Conservation (phyloP, 2,797 vertebrate genomes). For the Dendrocincla tyrannina region DNA sequence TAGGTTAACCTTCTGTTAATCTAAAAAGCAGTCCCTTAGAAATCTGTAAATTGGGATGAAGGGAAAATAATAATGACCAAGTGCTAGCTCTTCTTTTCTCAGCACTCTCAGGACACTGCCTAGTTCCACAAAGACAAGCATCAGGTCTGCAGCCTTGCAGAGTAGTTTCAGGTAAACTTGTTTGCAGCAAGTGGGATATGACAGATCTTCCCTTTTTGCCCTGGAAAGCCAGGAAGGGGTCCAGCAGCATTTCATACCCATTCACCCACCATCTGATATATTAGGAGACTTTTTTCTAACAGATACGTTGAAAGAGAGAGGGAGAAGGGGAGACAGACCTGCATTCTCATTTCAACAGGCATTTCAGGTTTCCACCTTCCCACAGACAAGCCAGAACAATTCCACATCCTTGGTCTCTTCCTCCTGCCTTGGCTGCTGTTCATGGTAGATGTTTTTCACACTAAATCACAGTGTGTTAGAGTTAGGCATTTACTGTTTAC, state of each 20-base stretch:
- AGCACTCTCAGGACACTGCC: rapidly evolving
- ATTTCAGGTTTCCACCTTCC: neutral
- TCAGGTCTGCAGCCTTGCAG: neutral
- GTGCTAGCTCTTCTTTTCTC: neutral
- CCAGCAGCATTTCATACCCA: neutral
- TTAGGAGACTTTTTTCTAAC: neutral
- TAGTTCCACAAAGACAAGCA: neutral
- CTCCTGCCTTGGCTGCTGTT: neutral
- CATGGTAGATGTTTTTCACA: neutral
- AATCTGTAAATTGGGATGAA: neutral
- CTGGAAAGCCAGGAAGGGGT: neutral
- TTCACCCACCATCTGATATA: neutral
- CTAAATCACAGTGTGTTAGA: rapidly evolving
- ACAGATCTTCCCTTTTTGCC: neutral
- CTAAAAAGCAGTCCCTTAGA: neutral
- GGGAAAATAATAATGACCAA: neutral
- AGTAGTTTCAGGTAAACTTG: neutral
- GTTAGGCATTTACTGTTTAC: neutral
- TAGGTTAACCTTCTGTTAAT: neutral
- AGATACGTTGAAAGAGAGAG: rapidly evolving
- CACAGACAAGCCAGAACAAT: neutral
- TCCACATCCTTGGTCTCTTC: neutral
- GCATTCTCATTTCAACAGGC: neutral
- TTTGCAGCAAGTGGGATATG: neutral
- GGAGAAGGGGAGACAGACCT: neutral